These are phyloP conservation scores for Lottia gigantea DNA, from an alignment of 2,888 invertebrate species.

Conservation along the genomic window DNA sequence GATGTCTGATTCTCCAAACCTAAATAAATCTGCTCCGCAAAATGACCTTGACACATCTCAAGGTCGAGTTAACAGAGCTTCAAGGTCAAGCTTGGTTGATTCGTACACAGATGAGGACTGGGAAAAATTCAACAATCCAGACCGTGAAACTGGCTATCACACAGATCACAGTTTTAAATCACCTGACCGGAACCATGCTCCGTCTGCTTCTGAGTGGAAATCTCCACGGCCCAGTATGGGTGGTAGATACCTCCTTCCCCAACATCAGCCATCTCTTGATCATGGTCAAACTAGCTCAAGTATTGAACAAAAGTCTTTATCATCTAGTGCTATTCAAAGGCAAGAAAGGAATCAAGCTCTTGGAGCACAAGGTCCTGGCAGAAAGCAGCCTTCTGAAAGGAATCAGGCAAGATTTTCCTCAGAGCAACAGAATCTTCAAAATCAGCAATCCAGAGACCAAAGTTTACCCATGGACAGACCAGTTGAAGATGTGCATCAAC, in stretches of 20 bases:
- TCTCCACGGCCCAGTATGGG: conserved; percentile 16
- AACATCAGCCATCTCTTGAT: conserved; percentile 9
- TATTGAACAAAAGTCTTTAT: neutral
- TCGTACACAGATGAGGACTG: conserved; percentile 1
- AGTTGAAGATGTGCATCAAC: neutral
- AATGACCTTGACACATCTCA: neutral
- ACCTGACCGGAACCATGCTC: conserved; percentile 2
- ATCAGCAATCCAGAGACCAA: neutral
- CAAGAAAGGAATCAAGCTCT: too few species aligned
- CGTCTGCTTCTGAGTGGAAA: conserved; percentile 12
- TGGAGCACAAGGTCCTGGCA: too few species aligned
- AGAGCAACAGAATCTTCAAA: neutral
- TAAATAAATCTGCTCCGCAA: neutral
- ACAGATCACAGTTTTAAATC: neutral
- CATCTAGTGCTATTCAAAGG: neutral
- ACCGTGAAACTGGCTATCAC: neutral
- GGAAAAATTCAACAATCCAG: neutral
- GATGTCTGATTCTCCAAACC: neutral
- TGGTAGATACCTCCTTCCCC: conserved; percentile 3
- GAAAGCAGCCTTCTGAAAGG: too few species aligned
- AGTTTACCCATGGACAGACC: conserved; percentile 5
- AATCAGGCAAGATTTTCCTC: too few species aligned
- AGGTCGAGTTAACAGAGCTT: neutral
- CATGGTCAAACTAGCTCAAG: neutral
- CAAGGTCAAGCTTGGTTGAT: neutral